phyloP scores from a whole-genome alignment of 2,113 vertebrate genomes.

The Megaleporinus macrocephalus region DNA sequence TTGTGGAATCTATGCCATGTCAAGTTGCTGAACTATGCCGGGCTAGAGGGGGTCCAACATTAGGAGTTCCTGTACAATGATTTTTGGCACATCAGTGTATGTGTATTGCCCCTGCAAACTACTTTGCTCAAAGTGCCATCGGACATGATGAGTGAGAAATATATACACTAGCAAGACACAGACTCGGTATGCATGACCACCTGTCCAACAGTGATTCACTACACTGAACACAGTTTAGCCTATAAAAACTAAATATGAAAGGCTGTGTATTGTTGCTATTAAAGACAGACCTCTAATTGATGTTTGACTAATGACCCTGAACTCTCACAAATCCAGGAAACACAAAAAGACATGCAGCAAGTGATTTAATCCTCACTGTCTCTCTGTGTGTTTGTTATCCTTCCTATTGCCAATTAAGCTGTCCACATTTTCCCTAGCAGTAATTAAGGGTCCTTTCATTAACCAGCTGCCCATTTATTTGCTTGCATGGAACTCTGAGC shows the following conservation, averaged over 20 bases:
- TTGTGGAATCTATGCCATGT: too few species aligned
- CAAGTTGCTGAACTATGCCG: too few species aligned
- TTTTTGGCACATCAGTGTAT: too few species aligned
- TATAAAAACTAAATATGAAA: background rate
- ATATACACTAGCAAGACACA: too few species aligned
- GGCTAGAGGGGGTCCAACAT: too few species aligned
- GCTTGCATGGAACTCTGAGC: constrained; percentile 36
- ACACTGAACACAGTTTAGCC: background rate
- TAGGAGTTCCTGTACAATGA: too few species aligned
- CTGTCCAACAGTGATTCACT: constrained; percentile 6
- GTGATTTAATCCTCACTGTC: constrained; percentile 52
- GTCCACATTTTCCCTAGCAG: constrained; percentile 61
- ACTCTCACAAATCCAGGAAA: background rate
- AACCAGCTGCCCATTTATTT: constrained; percentile 60
- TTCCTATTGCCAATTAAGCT: constrained; percentile 71
- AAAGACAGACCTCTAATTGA: constrained; percentile 22
- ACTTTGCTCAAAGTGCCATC: too few species aligned
- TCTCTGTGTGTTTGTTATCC: constrained; percentile 58
- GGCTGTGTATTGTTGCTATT: background rate
- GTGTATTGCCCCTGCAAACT: too few species aligned
- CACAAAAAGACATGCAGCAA: constrained; percentile 27
- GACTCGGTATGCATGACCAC: background rate
- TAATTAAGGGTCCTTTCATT: constrained; percentile 69
- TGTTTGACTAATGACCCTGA: constrained; percentile 26
- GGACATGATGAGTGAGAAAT: too few species aligned